Conservation (phyloP, 2,888 invertebrate genomes). For the Hybos culiciformis region DNA sequence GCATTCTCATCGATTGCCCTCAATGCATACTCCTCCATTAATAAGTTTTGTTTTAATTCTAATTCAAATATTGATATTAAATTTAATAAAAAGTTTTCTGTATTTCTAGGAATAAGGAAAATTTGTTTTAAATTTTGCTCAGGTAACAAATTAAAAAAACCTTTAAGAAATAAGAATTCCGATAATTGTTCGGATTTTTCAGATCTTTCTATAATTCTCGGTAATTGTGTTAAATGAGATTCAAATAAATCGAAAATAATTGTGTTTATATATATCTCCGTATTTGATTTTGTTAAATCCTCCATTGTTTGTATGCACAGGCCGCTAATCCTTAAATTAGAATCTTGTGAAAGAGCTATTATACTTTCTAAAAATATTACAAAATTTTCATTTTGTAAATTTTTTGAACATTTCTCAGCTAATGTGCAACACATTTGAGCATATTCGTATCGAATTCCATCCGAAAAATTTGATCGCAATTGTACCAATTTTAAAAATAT, state of each 20-base stretch:
- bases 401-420: slow-evolving; percentile 46
- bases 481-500: slow-evolving; percentile 36
- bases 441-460: slow-evolving; percentile 47
- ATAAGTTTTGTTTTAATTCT: slow-evolving; percentile 36
- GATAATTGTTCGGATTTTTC: slow-evolving; percentile 48
- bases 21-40: slow-evolving; percentile 39
- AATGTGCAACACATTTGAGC: slow-evolving; percentile 44
- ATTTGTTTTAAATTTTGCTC: slow-evolving; percentile 42
- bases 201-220: slow-evolving; percentile 50
- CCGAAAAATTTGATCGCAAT: slow-evolving; percentile 46
- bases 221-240: slow-evolving; percentile 43
- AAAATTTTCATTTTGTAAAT: slow-evolving; percentile 47
- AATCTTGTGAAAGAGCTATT: slow-evolving; percentile 54
- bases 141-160: slow-evolving; percentile 48
- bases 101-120: slow-evolving; percentile 39
- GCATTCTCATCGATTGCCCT: slow-evolving; percentile 28
- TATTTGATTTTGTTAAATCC: slow-evolving; percentile 28
- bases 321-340: slow-evolving; percentile 38
- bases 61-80: slow-evolving; percentile 42
- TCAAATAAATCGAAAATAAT: slow-evolving; percentile 45
- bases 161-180: slow-evolving; percentile 49
- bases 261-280: slow-evolving; percentile 22
- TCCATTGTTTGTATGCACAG: slow-evolving; percentile 31
- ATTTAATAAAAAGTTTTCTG: slow-evolving; percentile 43
- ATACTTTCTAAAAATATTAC: slow-evolving; percentile 51